Evolutionary conservation across 2,797 vertebrate genomes (phyloP).

Genomic region (Acanthis flammea): DNA sequence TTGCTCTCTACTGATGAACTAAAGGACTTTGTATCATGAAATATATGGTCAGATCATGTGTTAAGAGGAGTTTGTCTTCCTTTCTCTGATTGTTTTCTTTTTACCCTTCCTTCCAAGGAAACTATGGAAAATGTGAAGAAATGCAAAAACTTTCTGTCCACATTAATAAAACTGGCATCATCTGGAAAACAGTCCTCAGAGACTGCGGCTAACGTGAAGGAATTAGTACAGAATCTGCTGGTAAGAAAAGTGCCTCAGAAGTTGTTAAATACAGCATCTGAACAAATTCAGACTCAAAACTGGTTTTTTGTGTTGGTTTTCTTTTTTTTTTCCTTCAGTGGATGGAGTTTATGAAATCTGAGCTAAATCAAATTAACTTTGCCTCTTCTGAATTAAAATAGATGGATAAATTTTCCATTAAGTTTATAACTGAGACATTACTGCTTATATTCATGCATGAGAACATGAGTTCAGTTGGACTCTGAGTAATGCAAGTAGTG

Average conservation of each 20-base stretch:
- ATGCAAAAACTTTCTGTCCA: slow-evolving; percentile 97
- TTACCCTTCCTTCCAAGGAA: slow-evolving; percentile 77
- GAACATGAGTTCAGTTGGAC: background rate
- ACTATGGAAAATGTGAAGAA: slow-evolving; percentile 99
- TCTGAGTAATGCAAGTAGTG: background rate
- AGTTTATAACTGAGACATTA: background rate
- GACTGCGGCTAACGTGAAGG: slow-evolving; percentile 92
- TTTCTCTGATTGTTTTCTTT: background rate
- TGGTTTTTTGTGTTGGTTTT: background rate
- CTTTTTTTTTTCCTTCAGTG: background rate
- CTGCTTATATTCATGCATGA: background rate
- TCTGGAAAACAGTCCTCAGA: slow-evolving; percentile 93
- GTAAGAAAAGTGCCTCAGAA: slow-evolving; percentile 75
- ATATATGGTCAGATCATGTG: background rate
- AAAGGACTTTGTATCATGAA: background rate
- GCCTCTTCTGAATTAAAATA: background rate
- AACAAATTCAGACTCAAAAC: background rate
- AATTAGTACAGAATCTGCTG: slow-evolving; percentile 93
- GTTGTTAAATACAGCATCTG: background rate
- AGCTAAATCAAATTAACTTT: background rate
- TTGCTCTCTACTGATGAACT: background rate
- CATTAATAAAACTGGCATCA: slow-evolving; percentile 95
- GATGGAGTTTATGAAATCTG: background rate
- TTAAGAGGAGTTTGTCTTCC: background rate
- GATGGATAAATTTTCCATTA: background rate